A percentile compares a stretch with the other conserved stretches of the same genome.
phyloP scores from a whole-genome alignment of 2,888 invertebrate species.

The Diplazon laetatorius region DNA sequence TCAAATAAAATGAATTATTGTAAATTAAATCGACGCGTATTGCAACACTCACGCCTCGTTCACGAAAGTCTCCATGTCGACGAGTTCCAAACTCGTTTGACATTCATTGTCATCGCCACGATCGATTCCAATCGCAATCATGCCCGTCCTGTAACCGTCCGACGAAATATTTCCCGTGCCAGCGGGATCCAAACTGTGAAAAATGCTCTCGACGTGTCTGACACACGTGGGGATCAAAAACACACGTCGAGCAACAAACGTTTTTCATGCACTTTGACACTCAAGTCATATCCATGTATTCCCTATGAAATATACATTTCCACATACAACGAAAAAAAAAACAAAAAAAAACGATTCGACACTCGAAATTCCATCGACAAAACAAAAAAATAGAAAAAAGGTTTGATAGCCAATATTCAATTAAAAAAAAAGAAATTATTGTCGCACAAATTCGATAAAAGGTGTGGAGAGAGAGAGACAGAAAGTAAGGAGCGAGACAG shows the following conservation, averaged over 20 bases:
- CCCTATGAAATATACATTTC: no score
- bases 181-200: constrained; percentile 72
- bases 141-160: constrained; percentile 72
- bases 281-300: no score
- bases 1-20: not conserved
- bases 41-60: constrained; percentile 74
- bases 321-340: no score
- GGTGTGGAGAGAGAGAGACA: no score
- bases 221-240: not conserved
- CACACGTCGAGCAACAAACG: no score
- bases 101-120: constrained; percentile 68
- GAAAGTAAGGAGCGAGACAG: no score
- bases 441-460: no score
- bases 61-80: constrained; percentile 70
- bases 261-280: no score
- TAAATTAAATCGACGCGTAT: not conserved
- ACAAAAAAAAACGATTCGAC: no score
- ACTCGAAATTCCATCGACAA: no score
- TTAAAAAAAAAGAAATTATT: constrained; percentile 11
- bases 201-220: constrained; percentile 76
- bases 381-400: no score
- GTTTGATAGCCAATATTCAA: no score
- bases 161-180: constrained; percentile 69
- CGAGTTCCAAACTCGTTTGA: constrained; percentile 65
- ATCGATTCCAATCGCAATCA: constrained; percentile 73